phyloP scores from a whole-genome alignment of 2,888 invertebrate genomes.

The Scaptomyza flava region DNA sequence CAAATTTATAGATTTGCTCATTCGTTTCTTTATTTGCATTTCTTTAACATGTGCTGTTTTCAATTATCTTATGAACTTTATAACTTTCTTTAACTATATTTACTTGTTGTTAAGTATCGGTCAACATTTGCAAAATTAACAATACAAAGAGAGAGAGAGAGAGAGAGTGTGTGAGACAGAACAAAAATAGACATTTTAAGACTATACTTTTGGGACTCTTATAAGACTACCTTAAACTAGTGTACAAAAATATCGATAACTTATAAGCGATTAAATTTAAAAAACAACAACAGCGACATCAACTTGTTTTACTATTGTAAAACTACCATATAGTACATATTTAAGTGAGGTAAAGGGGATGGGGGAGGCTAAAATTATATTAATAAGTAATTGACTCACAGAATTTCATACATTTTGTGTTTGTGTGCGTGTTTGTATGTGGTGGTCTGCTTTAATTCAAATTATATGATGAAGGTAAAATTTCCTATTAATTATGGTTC shows the following conservation, averaged over 20 bases:
- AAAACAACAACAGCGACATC: conserved; percentile 66
- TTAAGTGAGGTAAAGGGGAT: conserved; percentile 8
- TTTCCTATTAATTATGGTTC: conserved; percentile 27
- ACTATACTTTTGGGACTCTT: conserved; percentile 45
- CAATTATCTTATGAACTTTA: conserved; percentile 52
- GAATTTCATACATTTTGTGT: conserved; percentile 47
- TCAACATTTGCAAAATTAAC: conserved; percentile 43
- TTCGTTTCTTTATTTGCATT: conserved; percentile 67
- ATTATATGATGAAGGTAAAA: conserved; percentile 26
- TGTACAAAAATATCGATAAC: conserved; percentile 77
- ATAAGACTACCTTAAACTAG: conserved; percentile 68
- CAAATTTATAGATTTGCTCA: conserved; percentile 15
- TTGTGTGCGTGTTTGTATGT: not conserved
- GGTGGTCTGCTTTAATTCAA: conserved; percentile 26
- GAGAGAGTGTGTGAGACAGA: too few relatives aligned
- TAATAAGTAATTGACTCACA: conserved; percentile 75
- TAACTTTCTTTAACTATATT: conserved; percentile 48
- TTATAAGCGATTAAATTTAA: conserved; percentile 63
- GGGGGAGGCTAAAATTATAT: conserved; percentile 43
- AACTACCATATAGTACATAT: conserved; percentile 41
- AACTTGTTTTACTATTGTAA: conserved; percentile 43
- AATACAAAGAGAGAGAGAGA: conserved; percentile 14
- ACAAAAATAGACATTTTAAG: conserved; percentile 15
- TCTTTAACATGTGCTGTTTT: conserved; percentile 75
- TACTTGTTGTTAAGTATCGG: conserved; percentile 26